Base-by-base conservation (phyloP, 2,888 invertebrate species). In the Oxystoma pomonae region DNA sequence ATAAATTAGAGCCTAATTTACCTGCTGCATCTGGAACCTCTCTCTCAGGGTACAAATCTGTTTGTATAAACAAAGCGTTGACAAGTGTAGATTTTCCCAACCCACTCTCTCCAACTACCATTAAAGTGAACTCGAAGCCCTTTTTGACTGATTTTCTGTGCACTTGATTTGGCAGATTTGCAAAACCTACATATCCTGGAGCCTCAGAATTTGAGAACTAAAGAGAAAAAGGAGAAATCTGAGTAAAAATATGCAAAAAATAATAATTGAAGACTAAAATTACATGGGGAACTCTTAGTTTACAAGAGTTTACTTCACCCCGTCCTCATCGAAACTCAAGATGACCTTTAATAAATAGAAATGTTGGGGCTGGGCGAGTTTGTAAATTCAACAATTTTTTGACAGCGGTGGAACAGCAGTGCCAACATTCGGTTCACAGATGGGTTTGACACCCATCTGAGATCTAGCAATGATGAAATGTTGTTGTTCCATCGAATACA, bases 61-160 rank as follows among this genome's bases (percentile, higher is more conserved):
- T 96, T 64, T 96, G 83, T 35, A 35, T 35, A 79, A 98, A 98
- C 62, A 98, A 83, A 66, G 96, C 96, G 81, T 97, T 97, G 58
- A 98, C 95, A 57, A 98, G 83, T 0, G 98, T 98, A 0, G 96
- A 96, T 82, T 98, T 98, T 49, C 98, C 98, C 51, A 97, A 83
- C 0, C 97, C 96, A 71, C 90, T 90, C 75, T 93, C 92, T 1
- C 80, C 80, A 3, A 80, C 96, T 61, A 98, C 96, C 97, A 98
- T 97, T 12, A 98, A 82, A 0, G 97, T 97, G 78, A 98, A 98
- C 81, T 97, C 97, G 78, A 98, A 98, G 19, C 97, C 97, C 78
- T 96, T 97, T 81, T 98, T 98, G 60, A 97, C 97, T 0, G 96
- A 96, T 81, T 98, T 98, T 68, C 97, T 85, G 80, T 98, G 96